Conservation (phyloP, 2,888 invertebrate genomes). For the Eugnorisma glareosa region DNA sequence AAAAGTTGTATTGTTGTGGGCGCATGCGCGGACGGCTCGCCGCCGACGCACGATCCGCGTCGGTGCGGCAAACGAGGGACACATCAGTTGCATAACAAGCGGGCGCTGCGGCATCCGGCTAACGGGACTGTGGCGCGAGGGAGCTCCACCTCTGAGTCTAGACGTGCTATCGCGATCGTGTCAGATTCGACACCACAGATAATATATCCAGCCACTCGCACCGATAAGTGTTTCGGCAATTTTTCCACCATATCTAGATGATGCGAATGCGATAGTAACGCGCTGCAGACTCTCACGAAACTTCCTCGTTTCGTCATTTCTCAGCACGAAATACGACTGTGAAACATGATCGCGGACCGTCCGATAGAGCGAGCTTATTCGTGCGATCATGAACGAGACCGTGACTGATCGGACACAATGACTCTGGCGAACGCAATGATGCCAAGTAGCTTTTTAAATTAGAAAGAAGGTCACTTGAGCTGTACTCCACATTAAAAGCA, state of each 20-base stretch:
- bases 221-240: constrained; percentile 69
- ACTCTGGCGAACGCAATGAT: constrained; percentile 75
- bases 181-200: constrained; percentile 73
- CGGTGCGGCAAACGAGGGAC: constrained; percentile 74
- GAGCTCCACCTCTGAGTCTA: constrained; percentile 72
- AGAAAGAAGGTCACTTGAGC: constrained; percentile 71
- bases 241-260: constrained; percentile 66
- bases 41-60: constrained; percentile 64
- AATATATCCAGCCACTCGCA: constrained; percentile 71
- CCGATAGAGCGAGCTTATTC: constrained; percentile 70
- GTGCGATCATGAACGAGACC: constrained; percentile 82
- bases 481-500: constrained; percentile 43
- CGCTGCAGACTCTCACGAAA: constrained; percentile 75
- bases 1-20: constrained; percentile 62
- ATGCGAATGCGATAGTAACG: constrained; percentile 66
- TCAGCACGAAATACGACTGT: constrained; percentile 79
- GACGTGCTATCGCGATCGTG: constrained; percentile 72
- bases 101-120: constrained; percentile 83
- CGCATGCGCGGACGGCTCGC: constrained; percentile 55
- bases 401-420: constrained; percentile 84
- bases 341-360: constrained; percentile 67
- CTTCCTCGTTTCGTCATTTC: constrained; percentile 80
- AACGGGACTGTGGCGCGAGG: constrained; percentile 82
- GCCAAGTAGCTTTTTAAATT: constrained; percentile 72
- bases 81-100: constrained; percentile 88